phyloP scores from a whole-genome alignment of 2,113 vertebrate species.

The Rhizomys pruinosus region DNA sequence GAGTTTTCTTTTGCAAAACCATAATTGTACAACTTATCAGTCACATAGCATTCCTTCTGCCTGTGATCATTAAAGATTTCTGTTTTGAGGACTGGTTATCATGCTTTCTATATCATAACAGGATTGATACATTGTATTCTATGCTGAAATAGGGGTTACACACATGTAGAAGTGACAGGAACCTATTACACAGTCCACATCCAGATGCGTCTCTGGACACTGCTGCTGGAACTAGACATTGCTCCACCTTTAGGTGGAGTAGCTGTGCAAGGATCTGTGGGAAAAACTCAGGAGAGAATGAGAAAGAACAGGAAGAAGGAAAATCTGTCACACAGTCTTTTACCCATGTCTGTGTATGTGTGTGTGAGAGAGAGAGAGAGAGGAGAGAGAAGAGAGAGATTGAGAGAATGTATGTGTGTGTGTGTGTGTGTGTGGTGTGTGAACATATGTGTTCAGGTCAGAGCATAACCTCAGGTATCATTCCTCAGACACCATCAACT shows the following conservation, averaged over 20 bases:
- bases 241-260: not conserved
- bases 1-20: not conserved
- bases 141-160: not conserved
- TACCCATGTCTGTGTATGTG: not conserved
- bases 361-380: no score
- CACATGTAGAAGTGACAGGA: not conserved
- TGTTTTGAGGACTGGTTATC: not conserved
- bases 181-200: rapidly evolving
- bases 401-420: not conserved
- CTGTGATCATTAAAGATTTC: not conserved
- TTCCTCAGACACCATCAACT: not conserved
- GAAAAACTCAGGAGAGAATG: not conserved
- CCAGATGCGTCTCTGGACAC: rapidly evolving
- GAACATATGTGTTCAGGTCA: not conserved
- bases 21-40: not conserved
- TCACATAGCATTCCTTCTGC: not conserved
- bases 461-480: no score
- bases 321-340: not conserved
- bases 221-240: no score
- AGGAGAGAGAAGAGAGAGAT: no score
- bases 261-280: not conserved
- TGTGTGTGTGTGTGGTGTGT: not conserved
- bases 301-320: not conserved
- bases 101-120: not conserved
- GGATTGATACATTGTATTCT: not conserved